Evolutionary conservation across 2,113 vertebrate species (phyloP), one percentile per base, ranked within the genome.

Genomic region (Gnathonemus echidnorhynchus): DNA sequence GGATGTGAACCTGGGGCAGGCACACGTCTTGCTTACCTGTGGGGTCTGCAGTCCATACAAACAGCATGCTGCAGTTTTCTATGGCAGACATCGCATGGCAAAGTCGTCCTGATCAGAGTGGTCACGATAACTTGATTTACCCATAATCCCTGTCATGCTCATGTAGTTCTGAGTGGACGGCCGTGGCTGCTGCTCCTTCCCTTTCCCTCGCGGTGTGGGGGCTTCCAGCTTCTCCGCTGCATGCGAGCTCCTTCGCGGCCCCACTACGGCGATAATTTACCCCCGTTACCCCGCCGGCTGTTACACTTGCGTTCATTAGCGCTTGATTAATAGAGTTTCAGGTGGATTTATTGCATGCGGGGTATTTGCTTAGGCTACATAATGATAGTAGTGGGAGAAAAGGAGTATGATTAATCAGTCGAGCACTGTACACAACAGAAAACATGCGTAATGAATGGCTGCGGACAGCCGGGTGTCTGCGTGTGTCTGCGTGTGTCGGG

Each of bases 341-440:
- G 93, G 91, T 93, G 95, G 95, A 96, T 96, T 96, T 96, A 96
- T 96, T 95, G 93, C 95, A 94, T 90, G 93, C 94, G 93, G 93
- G 94, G 94, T 95, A 95, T 96, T 96, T 96, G 95, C 95, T 95
- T 96, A 95, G 96, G 95, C 95, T 92, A 95, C 95, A 96, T 96
- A 96, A 96, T 96, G 96, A 96, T 95, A 94, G 93, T 93, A 92
- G 93, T 91, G 93, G 93, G 91, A 93, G 93, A 94, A 95, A 94
- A 91, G 89, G 91, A 88, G 42, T 89, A 90, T 93, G 93, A 96
- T 96, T 96, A 96, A 96, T 96, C 95, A 95, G 94, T 90, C 74
- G 92, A 91, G 93, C 91, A 90, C 88, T 91, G 92, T 88, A 91
- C 90, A 90, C 92, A 91, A 91, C 94, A 92, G 91, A 91, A 94